Conservation (phyloP, 2,888 invertebrate species). For the Schrankia costaestrigalis region DNA sequence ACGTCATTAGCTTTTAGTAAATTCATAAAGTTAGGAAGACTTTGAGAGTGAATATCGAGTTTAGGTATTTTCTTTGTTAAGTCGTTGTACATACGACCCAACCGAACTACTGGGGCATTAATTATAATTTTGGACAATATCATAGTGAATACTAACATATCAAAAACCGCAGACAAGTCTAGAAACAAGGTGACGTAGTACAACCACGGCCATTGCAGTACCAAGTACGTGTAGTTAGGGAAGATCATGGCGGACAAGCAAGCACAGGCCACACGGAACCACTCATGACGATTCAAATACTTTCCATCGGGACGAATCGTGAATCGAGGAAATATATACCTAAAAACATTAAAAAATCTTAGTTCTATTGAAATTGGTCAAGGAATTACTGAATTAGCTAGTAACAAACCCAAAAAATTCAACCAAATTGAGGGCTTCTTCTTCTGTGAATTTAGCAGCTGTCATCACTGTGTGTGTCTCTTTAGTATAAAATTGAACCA, state of each 20-base stretch:
- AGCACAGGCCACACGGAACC: slow-evolving; percentile 55
- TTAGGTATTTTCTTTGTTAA: too few relatives aligned
- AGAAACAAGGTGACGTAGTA: slow-evolving; percentile 38
- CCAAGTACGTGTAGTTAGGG: slow-evolving; percentile 54
- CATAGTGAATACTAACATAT: slow-evolving; percentile 44
- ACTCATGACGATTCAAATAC: slow-evolving; percentile 54
- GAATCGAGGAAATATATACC: slow-evolving; percentile 66
- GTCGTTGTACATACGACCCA: too few relatives aligned
- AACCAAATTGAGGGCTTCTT: too few relatives aligned
- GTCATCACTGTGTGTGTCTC: too few relatives aligned
- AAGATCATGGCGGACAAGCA: slow-evolving; percentile 45
- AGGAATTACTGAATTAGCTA: too few relatives aligned
- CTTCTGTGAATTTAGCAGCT: too few relatives aligned
- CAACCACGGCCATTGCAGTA: slow-evolving; percentile 46
- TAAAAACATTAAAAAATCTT: slow-evolving; percentile 15
- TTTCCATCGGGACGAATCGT: slow-evolving; percentile 61
- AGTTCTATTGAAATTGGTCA: not conserved
- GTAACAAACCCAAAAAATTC: too few relatives aligned
- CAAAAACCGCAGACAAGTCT: slow-evolving; percentile 51
- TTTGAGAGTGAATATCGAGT: too few relatives aligned
- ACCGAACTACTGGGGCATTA: too few relatives aligned
- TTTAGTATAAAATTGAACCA: too few relatives aligned
- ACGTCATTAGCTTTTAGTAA: too few relatives aligned
- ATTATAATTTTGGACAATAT: not conserved
- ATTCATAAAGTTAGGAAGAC: too few relatives aligned